Conservation (phyloP, 2,797 vertebrate genomes). For the Ibycter americanus region DNA sequence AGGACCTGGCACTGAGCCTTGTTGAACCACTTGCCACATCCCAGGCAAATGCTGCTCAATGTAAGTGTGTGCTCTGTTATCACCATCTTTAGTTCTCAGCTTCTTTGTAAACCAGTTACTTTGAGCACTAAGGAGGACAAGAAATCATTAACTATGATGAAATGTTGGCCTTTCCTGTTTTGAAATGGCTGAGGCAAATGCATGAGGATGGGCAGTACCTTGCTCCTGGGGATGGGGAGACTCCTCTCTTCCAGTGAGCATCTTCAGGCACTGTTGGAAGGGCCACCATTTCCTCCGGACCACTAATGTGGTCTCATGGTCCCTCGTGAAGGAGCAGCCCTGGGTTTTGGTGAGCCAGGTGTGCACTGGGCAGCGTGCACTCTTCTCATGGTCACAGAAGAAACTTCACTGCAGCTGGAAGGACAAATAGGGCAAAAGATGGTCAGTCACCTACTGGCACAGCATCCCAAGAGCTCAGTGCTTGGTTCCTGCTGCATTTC, state of each 20-base stretch:
- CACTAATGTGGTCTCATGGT: neutral
- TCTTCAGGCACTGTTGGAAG: neutral
- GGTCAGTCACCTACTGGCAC: neutral
- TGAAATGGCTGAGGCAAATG: neutral
- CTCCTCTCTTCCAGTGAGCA: neutral
- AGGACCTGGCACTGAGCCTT: too few relatives aligned
- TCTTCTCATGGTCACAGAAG: neutral
- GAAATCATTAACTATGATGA: neutral
- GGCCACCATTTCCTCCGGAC: neutral
- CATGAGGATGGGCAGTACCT: neutral
- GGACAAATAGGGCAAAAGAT: neutral
- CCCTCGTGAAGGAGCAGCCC: neutral
- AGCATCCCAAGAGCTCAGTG: rapidly evolving
- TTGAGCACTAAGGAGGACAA: neutral
- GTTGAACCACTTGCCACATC: neutral
- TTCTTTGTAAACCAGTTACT: neutral
- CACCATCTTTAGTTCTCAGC: neutral
- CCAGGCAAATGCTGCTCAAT: neutral
- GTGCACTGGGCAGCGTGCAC: rapidly evolving
- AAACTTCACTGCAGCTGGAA: neutral
- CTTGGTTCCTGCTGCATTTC: neutral
- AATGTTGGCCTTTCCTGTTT: neutral
- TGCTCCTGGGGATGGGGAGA: neutral
- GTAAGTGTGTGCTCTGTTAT: neutral
- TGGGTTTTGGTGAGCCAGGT: rapidly evolving